Evolutionary conservation across 2,797 vertebrate genomes (phyloP), one percentile per base, ranked within the genome.

Genomic region (Ctenochaetus hawaiiensis): DNA sequence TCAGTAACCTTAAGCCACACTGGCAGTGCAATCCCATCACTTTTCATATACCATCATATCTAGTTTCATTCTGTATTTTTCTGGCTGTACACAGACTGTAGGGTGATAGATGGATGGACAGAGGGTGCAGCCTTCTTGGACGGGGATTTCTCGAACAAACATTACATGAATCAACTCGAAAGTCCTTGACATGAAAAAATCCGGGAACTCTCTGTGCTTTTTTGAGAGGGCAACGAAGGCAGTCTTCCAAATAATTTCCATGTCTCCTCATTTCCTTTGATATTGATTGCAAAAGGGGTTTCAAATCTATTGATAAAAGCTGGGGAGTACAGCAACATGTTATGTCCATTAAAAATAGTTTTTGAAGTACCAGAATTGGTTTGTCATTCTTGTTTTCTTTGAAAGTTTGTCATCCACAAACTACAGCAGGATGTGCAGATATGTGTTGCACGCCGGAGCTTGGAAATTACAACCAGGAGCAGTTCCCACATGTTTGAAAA

Each of bases 401-500:
- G 77, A 67, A 75, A 8, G 34, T 52, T 26, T 30, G 17, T 67
- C 41, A 23, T 43, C 14, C 23, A 5, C 7, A 39, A 12, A 45
- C 17, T 44, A 30, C 56, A 53, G 59, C 48, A 47, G 71, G 69
- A 64, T 44, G 41, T 48, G 22, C 45, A 59, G 64, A 44, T 62
- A 6, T 67, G 12, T 16, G n/a, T 11, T 81, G 11, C 34, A 23
- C 13, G 44, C 2, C 0, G 22, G 59, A 18, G 23, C 34, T 13
- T 39, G n/a, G n/a, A 68, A 56, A 57, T 37, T 22, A 41, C 60
- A 47, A 48, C 44, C 54, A 14, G 69, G 61, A 78, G 56, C 20
- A 0, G 79, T 84, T 67, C 2, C 13, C 62, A 79, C 73, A 74
- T 2, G 84, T 82, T 52, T 87, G 84, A 88, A 80, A 75, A 59